Conservation (phyloP, 2,113 vertebrate genomes). For the Leiothrix lutea region DNA sequence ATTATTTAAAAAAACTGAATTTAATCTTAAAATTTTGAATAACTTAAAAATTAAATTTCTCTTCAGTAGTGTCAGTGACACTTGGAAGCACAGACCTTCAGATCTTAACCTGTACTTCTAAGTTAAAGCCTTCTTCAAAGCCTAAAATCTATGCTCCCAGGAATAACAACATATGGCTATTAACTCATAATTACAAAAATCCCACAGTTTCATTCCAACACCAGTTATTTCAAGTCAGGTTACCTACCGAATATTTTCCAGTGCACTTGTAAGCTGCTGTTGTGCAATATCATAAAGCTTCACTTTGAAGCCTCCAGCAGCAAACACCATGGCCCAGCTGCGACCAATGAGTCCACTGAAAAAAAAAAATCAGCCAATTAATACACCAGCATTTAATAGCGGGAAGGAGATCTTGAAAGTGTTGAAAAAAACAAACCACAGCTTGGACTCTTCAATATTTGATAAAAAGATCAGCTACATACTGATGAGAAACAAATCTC, state of each 20-base stretch:
- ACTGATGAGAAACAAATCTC: background rate
- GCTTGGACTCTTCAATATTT: background rate
- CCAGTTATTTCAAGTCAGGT: background rate
- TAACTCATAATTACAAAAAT: background rate
- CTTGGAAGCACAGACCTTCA: background rate
- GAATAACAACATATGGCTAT: background rate
- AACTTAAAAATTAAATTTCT: background rate
- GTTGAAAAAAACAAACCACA: background rate
- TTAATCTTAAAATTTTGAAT: background rate
- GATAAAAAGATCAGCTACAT: background rate
- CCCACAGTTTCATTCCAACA: background rate
- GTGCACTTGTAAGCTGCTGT: conserved; percentile 79
- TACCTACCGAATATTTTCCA: conserved; percentile 84
- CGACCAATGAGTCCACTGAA: conserved; percentile 90
- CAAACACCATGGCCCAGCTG: conserved; percentile 95
- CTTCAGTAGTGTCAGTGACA: background rate
- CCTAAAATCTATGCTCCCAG: background rate
- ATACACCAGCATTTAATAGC: background rate
- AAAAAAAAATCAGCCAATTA: background rate
- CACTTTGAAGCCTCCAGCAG: conserved; percentile 87
- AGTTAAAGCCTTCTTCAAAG: background rate
- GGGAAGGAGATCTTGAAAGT: background rate
- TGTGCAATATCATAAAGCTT: conserved; percentile 88
- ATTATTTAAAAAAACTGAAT: background rate
- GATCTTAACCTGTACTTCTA: background rate